Base-by-base conservation (phyloP, 2,888 invertebrate species). In the Scaptomyza cyrtandrae region DNA sequence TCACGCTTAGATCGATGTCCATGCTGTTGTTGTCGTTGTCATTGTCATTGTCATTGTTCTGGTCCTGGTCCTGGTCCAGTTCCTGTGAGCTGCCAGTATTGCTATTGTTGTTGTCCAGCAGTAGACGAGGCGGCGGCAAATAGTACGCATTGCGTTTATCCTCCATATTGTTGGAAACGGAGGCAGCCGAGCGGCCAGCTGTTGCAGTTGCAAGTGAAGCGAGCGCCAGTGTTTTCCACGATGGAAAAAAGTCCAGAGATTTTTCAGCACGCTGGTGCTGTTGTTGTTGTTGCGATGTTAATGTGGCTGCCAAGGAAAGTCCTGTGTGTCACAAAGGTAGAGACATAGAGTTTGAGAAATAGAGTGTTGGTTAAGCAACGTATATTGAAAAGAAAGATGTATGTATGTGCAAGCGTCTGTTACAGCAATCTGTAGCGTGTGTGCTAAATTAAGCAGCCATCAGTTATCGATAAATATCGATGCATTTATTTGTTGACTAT, bases 151-250 rank as follows among this genome's bases (percentile, higher is more conserved):
- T 87, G 5, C 73, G 75, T 27, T 80, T 77, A n/a, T 75, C 73
- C 37, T 73, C 75, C 13, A 19, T 13, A 13, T 54, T 69, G 39
- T 37, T 27, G 24, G 24, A 6, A 37, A 14, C 4, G 14, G 52
- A n/a, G 14, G 39, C 52, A 14, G 43, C 65, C 11, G 46, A 27
- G 10, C 63, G 67, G 11, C 53, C 54, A 19, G 74, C 81, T 19
- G 87, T 73, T 29, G 81, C 70, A 16, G 82, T 82, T 56, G 85
- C 86, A 41, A 91, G 77, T 31, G 91, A 91, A 33, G 91, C 90
- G 24, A 91, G 67, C 0, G 91, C 90, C 53, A 91, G 53, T 10
- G 89, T 89, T 75, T 91, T 91, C 92, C 92, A 91, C 4, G 90
- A 90, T 33, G 91, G 91, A 61, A 90, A 91, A 70, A 91, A 90